Base-by-base conservation (phyloP, 2,888 invertebrate genomes). In the Pharmacophagus antenor region DNA sequence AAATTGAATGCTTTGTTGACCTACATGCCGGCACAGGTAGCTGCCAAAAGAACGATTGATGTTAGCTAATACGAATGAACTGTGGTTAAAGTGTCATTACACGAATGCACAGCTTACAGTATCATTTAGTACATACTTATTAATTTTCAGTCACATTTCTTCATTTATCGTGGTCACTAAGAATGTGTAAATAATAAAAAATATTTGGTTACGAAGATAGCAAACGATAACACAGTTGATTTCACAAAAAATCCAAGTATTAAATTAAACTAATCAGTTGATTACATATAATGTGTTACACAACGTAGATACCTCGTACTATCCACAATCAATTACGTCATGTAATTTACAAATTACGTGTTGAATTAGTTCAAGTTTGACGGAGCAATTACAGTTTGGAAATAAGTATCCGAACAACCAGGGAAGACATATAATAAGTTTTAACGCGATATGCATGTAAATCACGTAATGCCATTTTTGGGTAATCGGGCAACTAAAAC, bases 1-100 rank as follows among this genome's bases (percentile, higher is more conserved):
- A 76, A 75, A 80, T 76, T 76, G 72, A 73, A 78, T 74, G 71
- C 73, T 78, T 77, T 76, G 74, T 70, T 60, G 55, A 56, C 52
- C 56, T 41, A 61, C 52, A 48, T 20, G 47, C 56, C 25, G 25
- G 23, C 53, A 41, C 20, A 18, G n/a, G 18, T 48, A 22, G 27
- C 48, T 42, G 52, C 52, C 56, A 50, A 56, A 60, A 56, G 42
- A 56, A 58, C 47, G 52, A 60, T 47, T 60, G 51, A 60, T 56
- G 52, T 52, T 31, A 25, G 20, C 41, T 52, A 37, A 52, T 56
- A 41, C 22, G 47, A 56, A 23, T 46, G 17, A 37, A 41, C 52
- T 47, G 41, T 56, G 21, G 51, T 61, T 61, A 61, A 56, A 61
- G 2, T 15, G 27, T n/a, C 23, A 56, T 61, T 61, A 61, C n/a